Evolutionary conservation across 2,113 vertebrate genomes (phyloP).

Genomic region (Carlito syrichta): DNA sequence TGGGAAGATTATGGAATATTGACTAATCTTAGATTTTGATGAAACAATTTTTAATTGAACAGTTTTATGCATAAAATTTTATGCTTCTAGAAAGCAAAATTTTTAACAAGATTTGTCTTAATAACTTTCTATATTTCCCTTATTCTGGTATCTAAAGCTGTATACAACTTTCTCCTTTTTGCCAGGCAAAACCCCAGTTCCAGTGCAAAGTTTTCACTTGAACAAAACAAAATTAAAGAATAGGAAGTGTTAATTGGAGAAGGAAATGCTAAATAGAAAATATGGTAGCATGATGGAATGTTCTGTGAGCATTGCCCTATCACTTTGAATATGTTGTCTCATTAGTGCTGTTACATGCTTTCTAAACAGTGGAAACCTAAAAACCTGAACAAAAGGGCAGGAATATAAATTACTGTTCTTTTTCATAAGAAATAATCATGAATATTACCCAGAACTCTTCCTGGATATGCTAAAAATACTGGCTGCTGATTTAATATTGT

Average conservation of each 20-base stretch:
- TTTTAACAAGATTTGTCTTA: neutral
- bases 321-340: neutral
- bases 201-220: neutral
- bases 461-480: neutral
- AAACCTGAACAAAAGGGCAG: neutral
- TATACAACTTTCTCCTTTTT: neutral
- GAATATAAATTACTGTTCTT: neutral
- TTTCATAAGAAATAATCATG: neutral
- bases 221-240: neutral
- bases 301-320: neutral
- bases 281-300: neutral
- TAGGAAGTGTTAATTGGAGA: neutral
- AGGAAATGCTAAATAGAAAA: neutral
- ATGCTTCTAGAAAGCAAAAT: neutral
- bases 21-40: neutral
- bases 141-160: neutral
- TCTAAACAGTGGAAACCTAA: neutral
- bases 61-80: neutral
- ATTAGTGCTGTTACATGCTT: neutral
- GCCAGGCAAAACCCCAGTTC: neutral
- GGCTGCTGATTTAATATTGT: neutral
- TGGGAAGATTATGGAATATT: neutral
- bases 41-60: neutral
- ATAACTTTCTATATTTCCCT: neutral
- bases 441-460: neutral